Evolutionary conservation across 2,888 invertebrate species (phyloP).

Genomic region (Drosophila stalkeri): DNA sequence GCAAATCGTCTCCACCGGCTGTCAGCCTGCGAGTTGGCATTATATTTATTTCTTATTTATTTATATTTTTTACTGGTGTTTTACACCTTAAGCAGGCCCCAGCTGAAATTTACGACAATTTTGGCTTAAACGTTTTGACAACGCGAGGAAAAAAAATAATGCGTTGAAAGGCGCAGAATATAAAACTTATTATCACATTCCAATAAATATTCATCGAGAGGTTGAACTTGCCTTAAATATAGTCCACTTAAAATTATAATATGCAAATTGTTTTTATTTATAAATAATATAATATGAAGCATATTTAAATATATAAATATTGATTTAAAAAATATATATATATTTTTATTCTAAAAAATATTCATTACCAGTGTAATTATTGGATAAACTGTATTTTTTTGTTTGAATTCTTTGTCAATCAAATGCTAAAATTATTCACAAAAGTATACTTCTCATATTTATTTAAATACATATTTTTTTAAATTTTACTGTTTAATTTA

Average conservation of each 20-base stretch:
- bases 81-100: slow-evolving; percentile 43
- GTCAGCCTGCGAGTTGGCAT: slow-evolving; percentile 28
- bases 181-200: not conserved
- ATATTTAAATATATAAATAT: too few species aligned
- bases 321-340: too few species aligned
- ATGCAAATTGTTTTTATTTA: not conserved
- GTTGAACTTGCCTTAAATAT: too few species aligned
- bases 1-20: not conserved
- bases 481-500: too few species aligned
- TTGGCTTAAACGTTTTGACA: slow-evolving; percentile 63
- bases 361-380: too few species aligned
- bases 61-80: slow-evolving; percentile 60
- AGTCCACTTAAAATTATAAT: not conserved
- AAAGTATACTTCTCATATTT: too few species aligned
- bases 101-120: slow-evolving; percentile 64
- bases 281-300: too few species aligned
- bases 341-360: too few species aligned
- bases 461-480: too few species aligned
- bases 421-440: too few species aligned
- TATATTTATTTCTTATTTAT: slow-evolving; percentile 21
- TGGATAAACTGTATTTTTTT: too few species aligned
- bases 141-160: not conserved
- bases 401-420: too few species aligned
- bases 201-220: not conserved
- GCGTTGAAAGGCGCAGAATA: not conserved